These are phyloP conservation scores for Hemibates koningsi DNA, from an alignment of 2,113 vertebrate species.

Conservation along the genomic window DNA sequence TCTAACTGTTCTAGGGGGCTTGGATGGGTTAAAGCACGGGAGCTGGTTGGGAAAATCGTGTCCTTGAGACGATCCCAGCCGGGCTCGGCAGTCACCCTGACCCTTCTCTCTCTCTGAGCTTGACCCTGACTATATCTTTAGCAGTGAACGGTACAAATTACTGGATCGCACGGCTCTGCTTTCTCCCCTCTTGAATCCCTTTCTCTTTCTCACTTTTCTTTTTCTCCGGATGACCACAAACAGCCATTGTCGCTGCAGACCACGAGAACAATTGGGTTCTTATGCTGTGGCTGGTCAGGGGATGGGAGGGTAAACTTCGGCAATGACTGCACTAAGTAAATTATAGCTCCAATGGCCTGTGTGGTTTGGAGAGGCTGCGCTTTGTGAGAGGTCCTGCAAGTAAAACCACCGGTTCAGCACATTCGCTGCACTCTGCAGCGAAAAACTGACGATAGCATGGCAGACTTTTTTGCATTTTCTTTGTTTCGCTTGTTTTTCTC, in stretches of 20 bases:
- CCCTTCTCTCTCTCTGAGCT: constrained; percentile 7
- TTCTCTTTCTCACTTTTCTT: constrained; percentile 42
- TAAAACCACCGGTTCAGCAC: constrained; percentile 36
- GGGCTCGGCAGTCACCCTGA: background rate
- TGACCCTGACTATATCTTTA: constrained; percentile 41
- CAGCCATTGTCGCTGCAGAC: constrained; percentile 65
- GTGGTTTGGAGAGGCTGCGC: constrained; percentile 29
- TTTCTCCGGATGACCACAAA: constrained; percentile 60
- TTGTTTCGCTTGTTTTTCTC: background rate
- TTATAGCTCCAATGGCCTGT: constrained; percentile 53
- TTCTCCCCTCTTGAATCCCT: constrained; percentile 4
- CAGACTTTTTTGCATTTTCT: background rate
- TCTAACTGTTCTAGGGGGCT: background rate
- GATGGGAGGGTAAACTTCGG: constrained; percentile 64
- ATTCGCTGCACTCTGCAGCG: background rate
- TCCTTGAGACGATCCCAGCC: constrained; percentile 6
- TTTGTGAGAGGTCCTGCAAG: constrained; percentile 41
- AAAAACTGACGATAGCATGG: background rate
- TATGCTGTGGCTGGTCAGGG: constrained; percentile 62
- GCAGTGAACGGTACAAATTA: constrained; percentile 47
- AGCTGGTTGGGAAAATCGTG: constrained; percentile 30
- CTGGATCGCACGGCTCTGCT: constrained; percentile 39
- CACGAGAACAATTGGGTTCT: constrained; percentile 69
- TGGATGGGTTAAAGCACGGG: constrained; percentile 9
- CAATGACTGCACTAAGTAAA: constrained; percentile 65